phyloP scores from a whole-genome alignment of 2,888 invertebrate species.

The Leptopterna dolabrata region DNA sequence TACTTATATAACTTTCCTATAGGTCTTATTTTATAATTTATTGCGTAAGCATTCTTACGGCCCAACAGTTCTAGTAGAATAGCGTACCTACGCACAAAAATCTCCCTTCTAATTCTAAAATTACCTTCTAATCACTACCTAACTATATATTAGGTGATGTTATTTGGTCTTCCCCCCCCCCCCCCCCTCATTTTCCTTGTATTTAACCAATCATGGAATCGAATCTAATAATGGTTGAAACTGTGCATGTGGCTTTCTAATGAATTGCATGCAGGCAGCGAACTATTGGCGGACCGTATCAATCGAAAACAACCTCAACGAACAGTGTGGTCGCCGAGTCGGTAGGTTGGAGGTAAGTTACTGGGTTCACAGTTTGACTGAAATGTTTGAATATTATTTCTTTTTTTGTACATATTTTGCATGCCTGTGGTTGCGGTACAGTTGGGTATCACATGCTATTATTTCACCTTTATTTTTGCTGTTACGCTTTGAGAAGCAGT shows the following conservation, averaged over 20 bases:
- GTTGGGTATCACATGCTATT: not conserved
- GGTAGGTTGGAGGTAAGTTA: constrained; percentile 59
- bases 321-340: constrained; percentile 36
- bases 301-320: constrained; percentile 58
- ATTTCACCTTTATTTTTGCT: constrained; percentile 26
- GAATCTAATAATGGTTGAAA: constrained; percentile 16
- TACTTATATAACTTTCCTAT: no score
- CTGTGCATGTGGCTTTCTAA: constrained; percentile 29
- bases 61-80: no score
- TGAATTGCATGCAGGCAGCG: constrained; percentile 61
- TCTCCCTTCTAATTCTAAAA: no score
- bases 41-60: no score
- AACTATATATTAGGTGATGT: no score
- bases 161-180: not conserved
- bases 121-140: no score
- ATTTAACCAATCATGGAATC: not conserved
- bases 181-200: not conserved
- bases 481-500: no score
- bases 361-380: not conserved
- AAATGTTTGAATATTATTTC: not conserved
- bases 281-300: constrained; percentile 62
- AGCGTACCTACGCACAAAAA: no score
- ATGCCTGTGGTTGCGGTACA: not conserved
- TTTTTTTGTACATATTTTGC: constrained; percentile 24
- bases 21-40: no score